These are phyloP conservation scores for Plecturocebus donacophilus DNA, from an alignment of 2,113 vertebrate species.

Conservation along the genomic window DNA sequence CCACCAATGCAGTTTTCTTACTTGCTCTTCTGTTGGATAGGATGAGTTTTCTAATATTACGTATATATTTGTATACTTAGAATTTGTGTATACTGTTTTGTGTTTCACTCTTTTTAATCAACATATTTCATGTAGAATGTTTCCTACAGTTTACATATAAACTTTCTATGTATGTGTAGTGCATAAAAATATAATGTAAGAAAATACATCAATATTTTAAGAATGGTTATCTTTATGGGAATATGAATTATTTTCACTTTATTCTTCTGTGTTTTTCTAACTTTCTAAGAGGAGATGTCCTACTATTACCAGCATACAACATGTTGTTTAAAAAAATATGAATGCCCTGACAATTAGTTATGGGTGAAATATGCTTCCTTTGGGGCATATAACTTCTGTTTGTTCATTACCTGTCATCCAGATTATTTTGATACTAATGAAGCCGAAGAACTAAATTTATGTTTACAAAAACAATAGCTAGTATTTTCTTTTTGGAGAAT, in stretches of 20 bases:
- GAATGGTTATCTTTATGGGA: background rate
- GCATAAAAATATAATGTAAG: background rate
- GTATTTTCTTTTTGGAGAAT: background rate
- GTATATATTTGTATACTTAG: background rate
- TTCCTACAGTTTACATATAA: background rate
- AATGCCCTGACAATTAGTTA: background rate
- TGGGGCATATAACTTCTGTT: background rate
- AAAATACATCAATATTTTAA: background rate
- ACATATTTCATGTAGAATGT: background rate
- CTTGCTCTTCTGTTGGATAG: background rate
- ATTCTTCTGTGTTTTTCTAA: background rate
- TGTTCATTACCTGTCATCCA: background rate
- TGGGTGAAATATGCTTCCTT: background rate
- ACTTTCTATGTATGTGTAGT: background rate
- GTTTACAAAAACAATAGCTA: background rate
- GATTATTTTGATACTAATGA: conserved; percentile 4
- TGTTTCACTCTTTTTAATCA: background rate
- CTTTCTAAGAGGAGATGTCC: background rate
- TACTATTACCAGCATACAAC: background rate
- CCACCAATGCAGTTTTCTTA: background rate
- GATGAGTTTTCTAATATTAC: background rate
- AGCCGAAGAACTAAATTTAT: background rate
- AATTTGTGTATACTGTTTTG: background rate
- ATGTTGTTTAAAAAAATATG: background rate
- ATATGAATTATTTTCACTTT: conserved; percentile 34